Base-by-base conservation (phyloP, 2,113 vertebrate species). In the Lontra canadensis region DNA sequence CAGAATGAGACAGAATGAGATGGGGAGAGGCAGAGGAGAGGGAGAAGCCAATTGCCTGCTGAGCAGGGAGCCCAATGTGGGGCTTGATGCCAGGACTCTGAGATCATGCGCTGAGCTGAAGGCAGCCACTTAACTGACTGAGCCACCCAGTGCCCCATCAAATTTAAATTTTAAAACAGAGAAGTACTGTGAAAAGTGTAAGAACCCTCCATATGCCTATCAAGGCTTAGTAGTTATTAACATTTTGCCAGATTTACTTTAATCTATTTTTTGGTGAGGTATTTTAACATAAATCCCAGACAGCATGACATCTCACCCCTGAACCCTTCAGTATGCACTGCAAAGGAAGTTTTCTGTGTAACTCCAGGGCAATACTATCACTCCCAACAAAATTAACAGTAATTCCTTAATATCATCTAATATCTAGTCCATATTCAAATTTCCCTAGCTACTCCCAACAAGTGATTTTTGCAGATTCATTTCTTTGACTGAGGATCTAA, bases 241-340 rank as follows among this genome's bases (percentile, higher is more conserved):
- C 49, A 88, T 44, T 78, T 93, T n/a, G 7, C 49, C 13, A 15
- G 57, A 36, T 49, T 49, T 49, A 49, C 12, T 49, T 49, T 12
- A 49, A 13, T 49, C 12, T 49, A 49, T 49, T 49, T 13, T 49
- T 49, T 49, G 44, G 44, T 49, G 80, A 87, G 55, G 7, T 88
- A 67, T 82, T 88, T 91, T 47, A 55, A 92, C 61, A 92, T 74
- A 85, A 95, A 97, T 39, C 55, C 36, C 61, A 76, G 83, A 18
- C 25, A 65, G 55, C 36, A 49, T 36, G 25, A 81, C 31, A 69
- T 12, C 67, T 84, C 23, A 47, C 1, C 42, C 23, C 63, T 49
- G 65, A 94, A 89, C n/a, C 91, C 13, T 55, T 92, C 42, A 36
- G 29, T 29, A 10, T 74, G 25, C 44, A 20, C 31, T 67, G n/a